Percentiles rank a stretch among this genome's conserved stretches.
phyloP scores from a whole-genome alignment of 1,140 invertebrate genomes.

The Campoletis sonorensis region DNA sequence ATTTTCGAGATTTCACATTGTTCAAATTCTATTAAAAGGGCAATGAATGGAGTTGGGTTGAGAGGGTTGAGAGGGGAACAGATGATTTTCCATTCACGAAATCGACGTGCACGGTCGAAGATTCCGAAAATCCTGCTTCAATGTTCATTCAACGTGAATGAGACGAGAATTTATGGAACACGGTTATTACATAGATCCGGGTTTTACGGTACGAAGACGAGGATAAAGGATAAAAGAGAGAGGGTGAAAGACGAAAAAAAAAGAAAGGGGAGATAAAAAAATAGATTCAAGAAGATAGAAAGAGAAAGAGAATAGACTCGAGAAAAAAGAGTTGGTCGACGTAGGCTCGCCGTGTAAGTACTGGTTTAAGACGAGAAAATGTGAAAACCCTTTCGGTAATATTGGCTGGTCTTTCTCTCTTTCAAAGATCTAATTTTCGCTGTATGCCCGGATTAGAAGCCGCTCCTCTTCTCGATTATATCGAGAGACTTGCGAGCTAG shows the following conservation, averaged over 20 bases:
- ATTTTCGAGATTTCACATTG: conserved; percentile 9
- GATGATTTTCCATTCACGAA: conserved; percentile 41
- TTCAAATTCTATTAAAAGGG: conserved; percentile 4
- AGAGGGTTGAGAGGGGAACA: not conserved
- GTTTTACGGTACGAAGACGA: conserved; percentile 13
- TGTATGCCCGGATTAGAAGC: conserved; percentile 70
- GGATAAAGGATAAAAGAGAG: conserved; percentile 24
- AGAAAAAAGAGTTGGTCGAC: conserved; percentile 42
- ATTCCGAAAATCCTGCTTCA: conserved; percentile 38
- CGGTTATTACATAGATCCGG: conserved; percentile 16
- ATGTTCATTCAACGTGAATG: conserved; percentile 10
- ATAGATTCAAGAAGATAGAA: not conserved
- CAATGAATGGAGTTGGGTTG: too few species aligned
- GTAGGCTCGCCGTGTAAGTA: conserved; percentile 41
- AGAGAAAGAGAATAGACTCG: conserved; percentile 29
- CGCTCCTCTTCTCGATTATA: conserved; percentile 56
- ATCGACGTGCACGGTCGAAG: conserved; percentile 12
- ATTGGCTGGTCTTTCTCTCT: conserved; percentile 54
- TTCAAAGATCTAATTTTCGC: conserved; percentile 68
- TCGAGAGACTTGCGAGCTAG: conserved; percentile 56
- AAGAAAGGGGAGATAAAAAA: conserved; percentile 24
- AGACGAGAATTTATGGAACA: conserved; percentile 28
- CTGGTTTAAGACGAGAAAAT: conserved; percentile 42
- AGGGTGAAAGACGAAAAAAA: not conserved
- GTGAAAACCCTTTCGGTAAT: conserved; percentile 52